phyloP scores from a whole-genome alignment of 2,888 invertebrate genomes.

The Crocallis elinguaria region DNA sequence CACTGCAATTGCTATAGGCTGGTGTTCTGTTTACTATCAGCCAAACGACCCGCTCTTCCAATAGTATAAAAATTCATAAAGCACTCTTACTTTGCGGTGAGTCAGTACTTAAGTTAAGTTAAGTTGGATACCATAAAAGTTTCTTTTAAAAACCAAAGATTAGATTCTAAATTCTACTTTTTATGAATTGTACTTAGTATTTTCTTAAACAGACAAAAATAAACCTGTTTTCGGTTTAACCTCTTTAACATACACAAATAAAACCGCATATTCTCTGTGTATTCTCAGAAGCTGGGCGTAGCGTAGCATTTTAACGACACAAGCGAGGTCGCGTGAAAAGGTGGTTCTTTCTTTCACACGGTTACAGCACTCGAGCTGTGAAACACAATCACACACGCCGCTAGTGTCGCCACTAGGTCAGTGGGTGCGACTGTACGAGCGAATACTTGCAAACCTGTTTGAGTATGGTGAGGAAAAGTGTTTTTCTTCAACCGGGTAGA shows the following conservation, averaged over 20 bases:
- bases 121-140: too few species aligned
- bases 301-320: not conserved
- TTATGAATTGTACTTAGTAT: too few species aligned
- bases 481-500: too few species aligned
- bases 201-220: too few species aligned
- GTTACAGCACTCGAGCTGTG: not conserved
- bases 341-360: not conserved
- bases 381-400: not conserved
- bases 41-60: too few species aligned
- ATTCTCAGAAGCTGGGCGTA: not conserved
- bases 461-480: not conserved
- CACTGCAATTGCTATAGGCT: too few species aligned
- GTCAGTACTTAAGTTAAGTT: too few species aligned
- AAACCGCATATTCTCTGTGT: not conserved
- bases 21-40: too few species aligned
- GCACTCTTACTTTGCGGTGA: too few species aligned
- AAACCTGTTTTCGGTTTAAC: not conserved
- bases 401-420: slow-evolving; percentile 1
- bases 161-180: too few species aligned
- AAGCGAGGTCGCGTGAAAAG: not conserved
- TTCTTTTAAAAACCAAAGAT: too few species aligned
- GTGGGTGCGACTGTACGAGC: not conserved
- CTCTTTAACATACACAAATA: not conserved
- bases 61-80: too few species aligned
- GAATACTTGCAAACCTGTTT: not conserved